Evolutionary conservation across 2,888 invertebrate genomes (phyloP).

Genomic region (Rhamnusium bicolor): DNA sequence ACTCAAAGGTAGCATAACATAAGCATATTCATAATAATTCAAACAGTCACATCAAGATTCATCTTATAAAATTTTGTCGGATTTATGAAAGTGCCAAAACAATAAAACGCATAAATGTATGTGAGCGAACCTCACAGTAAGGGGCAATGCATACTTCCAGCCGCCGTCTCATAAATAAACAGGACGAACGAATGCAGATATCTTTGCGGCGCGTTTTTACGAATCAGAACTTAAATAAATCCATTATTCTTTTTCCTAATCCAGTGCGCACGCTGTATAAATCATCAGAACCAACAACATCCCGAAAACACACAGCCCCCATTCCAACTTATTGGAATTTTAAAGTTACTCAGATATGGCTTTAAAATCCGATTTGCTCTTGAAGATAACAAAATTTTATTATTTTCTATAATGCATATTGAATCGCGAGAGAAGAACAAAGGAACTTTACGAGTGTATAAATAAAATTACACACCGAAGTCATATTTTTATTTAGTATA

Average conservation of each 20-base stretch:
- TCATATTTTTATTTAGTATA: slow-evolving; percentile 23
- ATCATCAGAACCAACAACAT: slow-evolving; percentile 57
- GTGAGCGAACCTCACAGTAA: slow-evolving; percentile 34
- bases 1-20: no score
- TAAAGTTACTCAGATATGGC: slow-evolving; percentile 43
- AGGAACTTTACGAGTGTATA: slow-evolving; percentile 29
- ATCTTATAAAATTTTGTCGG: slow-evolving; percentile 42
- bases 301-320: slow-evolving; percentile 54
- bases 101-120: slow-evolving; percentile 55
- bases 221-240: slow-evolving; percentile 60
- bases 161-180: slow-evolving; percentile 57
- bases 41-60: slow-evolving; percentile 32
- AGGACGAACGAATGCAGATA: slow-evolving; percentile 61
- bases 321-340: slow-evolving; percentile 50
- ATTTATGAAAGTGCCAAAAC: slow-evolving; percentile 59
- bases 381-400: slow-evolving; percentile 26
- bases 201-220: slow-evolving; percentile 60
- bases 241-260: slow-evolving; percentile 62
- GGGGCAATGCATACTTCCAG: slow-evolving; percentile 32
- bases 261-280: slow-evolving; percentile 58
- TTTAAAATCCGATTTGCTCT: slow-evolving; percentile 27
- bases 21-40: no score
- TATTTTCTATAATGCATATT: slow-evolving; percentile 29
- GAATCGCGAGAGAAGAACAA: slow-evolving; percentile 26
- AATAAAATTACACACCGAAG: slow-evolving; percentile 24